These are phyloP conservation scores for Dicranocentrus wangi DNA, from an alignment of 2,888 invertebrate species.

Conservation along the genomic window DNA sequence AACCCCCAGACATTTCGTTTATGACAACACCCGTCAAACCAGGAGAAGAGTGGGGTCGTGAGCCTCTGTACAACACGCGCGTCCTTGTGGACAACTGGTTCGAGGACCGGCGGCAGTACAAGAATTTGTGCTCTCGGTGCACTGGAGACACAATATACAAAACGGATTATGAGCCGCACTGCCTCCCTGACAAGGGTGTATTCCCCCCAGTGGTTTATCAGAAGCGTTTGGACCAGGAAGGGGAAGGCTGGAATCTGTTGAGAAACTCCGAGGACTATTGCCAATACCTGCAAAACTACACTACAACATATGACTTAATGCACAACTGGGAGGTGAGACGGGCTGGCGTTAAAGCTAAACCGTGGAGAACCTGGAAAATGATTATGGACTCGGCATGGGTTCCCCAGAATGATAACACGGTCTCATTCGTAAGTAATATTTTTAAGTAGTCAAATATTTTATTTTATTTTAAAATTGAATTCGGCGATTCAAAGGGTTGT, in stretches of 20 bases:
- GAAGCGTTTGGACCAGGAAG: constrained; percentile 21
- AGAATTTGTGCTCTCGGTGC: constrained; percentile 64
- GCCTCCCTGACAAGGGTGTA: constrained; percentile 5
- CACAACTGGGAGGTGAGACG: constrained; percentile 71
- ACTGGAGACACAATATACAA: constrained; percentile 61
- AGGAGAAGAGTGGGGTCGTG: constrained; percentile 16
- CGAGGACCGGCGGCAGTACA: constrained; percentile 69
- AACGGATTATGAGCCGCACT: constrained; percentile 56
- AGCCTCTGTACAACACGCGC: constrained; percentile 51
- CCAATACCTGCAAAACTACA: constrained; percentile 68
- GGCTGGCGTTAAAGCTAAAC: constrained; percentile 61
- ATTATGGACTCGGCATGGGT: constrained; percentile 59
- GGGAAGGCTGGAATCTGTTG: constrained; percentile 64
- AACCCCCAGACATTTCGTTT: constrained; percentile 39
- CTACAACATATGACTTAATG: constrained; percentile 70
- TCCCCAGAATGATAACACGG: constrained; percentile 66
- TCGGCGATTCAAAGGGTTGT: neutral
- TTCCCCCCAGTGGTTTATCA: constrained; percentile 56
- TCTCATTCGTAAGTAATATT: constrained; percentile 41
- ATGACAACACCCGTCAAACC: constrained; percentile 28
- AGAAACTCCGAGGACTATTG: constrained; percentile 66
- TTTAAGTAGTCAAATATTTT: constrained; percentile 21
- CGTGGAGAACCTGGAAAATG: constrained; percentile 65
- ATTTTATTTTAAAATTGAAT: constrained; percentile 8
- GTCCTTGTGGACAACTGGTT: constrained; percentile 68